Conservation (phyloP, 2,888 invertebrate species). For the Synanthedon vespiformis region DNA sequence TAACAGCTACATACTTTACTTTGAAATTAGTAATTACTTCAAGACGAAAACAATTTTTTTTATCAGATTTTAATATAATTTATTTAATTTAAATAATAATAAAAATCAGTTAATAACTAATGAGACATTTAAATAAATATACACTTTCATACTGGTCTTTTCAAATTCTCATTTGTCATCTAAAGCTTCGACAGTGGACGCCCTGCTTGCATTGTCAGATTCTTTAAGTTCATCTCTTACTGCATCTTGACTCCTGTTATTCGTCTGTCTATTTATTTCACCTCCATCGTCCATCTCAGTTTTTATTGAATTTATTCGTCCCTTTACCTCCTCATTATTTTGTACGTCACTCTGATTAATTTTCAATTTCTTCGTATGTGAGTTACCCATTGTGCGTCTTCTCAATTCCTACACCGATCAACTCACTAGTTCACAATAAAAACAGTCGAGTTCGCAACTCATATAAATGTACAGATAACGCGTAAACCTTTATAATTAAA, state of each 20-base stretch:
- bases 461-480: conserved; percentile 16
- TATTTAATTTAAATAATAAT: no score
- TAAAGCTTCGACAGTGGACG: conserved; percentile 59
- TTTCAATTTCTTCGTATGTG: conserved; percentile 56
- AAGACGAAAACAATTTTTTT: no score
- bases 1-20: no score
- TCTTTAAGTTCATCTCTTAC: conserved; percentile 27
- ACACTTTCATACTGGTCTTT: background rate
- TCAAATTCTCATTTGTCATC: conserved; percentile 46
- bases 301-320: conserved; percentile 44
- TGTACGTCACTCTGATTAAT: conserved; percentile 35
- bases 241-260: conserved; percentile 14
- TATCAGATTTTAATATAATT: no score
- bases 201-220: conserved; percentile 56
- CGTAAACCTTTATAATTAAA: conserved; percentile 29
- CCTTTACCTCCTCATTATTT: conserved; percentile 19
- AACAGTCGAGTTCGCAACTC: background rate
- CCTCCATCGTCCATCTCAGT: conserved; percentile 31
- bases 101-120: no score
- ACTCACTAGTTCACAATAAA: background rate
- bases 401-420: background rate
- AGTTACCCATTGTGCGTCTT: conserved; percentile 48
- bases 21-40: no score
- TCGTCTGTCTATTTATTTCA: conserved; percentile 1
- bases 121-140: background rate